Evolutionary conservation across 2,113 vertebrate genomes (phyloP).

Genomic region (Ranitomeya imitator): DNA sequence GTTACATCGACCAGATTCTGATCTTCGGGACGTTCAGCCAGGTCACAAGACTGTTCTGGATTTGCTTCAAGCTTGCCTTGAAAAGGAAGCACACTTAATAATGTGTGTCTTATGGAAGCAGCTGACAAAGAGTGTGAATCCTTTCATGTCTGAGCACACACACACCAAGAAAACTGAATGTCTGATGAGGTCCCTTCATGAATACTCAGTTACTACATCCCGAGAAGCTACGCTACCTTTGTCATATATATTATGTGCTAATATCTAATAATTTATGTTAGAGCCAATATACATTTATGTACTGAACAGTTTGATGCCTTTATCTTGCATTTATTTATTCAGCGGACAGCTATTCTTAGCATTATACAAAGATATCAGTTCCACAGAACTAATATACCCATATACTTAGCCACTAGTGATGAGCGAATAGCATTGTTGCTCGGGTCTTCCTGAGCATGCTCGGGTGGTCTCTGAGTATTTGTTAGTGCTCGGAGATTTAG

Average conservation of each 20-base stretch:
- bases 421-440: too few relatives aligned
- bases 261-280: background rate
- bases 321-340: background rate
- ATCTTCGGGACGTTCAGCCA: conserved; percentile 11
- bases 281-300: background rate
- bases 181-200: background rate
- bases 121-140: background rate
- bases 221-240: background rate
- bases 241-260: background rate
- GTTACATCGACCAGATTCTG: conserved; percentile 65
- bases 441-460: too few relatives aligned
- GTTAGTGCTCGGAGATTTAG: too few relatives aligned
- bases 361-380: too few relatives aligned
- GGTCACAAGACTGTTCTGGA: background rate
- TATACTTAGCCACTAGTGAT: too few relatives aligned
- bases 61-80: background rate
- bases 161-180: background rate
- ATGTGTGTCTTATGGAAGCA: background rate
- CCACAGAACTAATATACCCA: too few relatives aligned
- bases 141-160: background rate
- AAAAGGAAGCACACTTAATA: background rate
- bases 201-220: background rate
- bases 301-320: background rate
- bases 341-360: too few relatives aligned
- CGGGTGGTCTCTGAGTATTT: too few relatives aligned